Conservation (phyloP, 2,888 invertebrate genomes). For the Hemithea aestivaria region DNA sequence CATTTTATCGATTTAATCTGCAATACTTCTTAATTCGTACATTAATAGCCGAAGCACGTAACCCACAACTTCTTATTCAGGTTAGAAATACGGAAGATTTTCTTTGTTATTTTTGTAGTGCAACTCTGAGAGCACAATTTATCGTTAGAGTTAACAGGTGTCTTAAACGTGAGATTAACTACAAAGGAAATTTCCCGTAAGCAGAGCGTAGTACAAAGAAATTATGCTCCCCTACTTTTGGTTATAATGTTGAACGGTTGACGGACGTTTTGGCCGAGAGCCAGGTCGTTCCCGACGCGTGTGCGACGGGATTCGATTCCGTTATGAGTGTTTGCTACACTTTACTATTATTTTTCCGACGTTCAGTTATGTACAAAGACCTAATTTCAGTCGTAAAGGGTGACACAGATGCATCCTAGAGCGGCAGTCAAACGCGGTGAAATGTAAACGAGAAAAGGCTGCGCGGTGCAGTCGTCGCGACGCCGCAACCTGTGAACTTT, state of each 20-base stretch:
- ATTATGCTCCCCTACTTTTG: constrained; percentile 34
- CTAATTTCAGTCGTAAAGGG: constrained; percentile 19
- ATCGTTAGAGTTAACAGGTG: constrained; percentile 20
- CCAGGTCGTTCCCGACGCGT: constrained; percentile 40
- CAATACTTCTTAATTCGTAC: too few species aligned
- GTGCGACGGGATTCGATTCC: constrained; percentile 37
- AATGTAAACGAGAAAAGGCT: constrained; percentile 11
- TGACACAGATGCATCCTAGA: constrained; percentile 21
- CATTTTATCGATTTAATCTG: too few species aligned
- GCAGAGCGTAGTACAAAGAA: constrained; percentile 29
- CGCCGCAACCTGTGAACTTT: constrained; percentile 8
- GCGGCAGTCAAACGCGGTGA: constrained; percentile 14
- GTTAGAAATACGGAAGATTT: too few species aligned
- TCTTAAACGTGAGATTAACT: constrained; percentile 24
- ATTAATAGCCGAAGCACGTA: too few species aligned
- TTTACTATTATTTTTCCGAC: constrained; percentile 27
- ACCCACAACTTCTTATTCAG: too few species aligned
- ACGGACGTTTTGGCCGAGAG: constrained; percentile 37
- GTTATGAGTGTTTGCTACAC: constrained; percentile 30
- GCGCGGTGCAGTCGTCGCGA: constrained; percentile 1
- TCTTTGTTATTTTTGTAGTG: too few species aligned
- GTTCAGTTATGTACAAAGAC: constrained; percentile 20
- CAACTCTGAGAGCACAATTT: too few species aligned
- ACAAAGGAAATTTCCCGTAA: constrained; percentile 13
- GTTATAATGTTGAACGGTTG: constrained; percentile 39